These are phyloP conservation scores for Bungarus multicinctus DNA, from an alignment of 2,113 vertebrate species.

Conservation along the genomic window DNA sequence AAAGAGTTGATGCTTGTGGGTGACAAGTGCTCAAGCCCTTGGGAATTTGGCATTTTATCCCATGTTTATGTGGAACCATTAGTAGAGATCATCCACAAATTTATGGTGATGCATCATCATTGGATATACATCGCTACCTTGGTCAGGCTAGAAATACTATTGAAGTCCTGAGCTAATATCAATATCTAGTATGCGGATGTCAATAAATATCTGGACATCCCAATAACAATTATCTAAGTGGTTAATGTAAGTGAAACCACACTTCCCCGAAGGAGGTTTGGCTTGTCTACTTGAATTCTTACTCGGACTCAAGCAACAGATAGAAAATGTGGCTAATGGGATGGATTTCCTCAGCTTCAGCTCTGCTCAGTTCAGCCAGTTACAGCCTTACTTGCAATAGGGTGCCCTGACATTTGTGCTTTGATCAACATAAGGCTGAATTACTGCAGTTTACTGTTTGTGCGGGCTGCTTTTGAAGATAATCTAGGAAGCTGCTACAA, in stretches of 20 bases:
- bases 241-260: neutral
- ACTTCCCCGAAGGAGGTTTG: neutral
- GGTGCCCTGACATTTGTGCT: neutral
- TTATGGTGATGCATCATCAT: neutral
- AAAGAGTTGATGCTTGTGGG: neutral
- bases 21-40: neutral
- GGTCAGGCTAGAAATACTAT: neutral
- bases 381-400: neutral
- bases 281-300: neutral
- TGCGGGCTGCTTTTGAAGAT: neutral
- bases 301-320: neutral
- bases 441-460: neutral
- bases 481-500: neutral
- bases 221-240: neutral
- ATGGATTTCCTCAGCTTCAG: neutral
- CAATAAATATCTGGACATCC: neutral
- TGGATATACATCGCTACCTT: neutral
- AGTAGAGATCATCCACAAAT: neutral
- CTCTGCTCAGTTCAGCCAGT: neutral
- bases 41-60: neutral
- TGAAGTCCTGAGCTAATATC: neutral
- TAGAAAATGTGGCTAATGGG: neutral
- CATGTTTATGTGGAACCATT: neutral
- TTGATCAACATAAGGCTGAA: neutral
- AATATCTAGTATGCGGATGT: neutral